A percentile compares a stretch with the other conserved stretches of the same genome.
Conservation (phyloP, 2,888 invertebrate genomes). For the Acrocera orbiculus region DNA sequence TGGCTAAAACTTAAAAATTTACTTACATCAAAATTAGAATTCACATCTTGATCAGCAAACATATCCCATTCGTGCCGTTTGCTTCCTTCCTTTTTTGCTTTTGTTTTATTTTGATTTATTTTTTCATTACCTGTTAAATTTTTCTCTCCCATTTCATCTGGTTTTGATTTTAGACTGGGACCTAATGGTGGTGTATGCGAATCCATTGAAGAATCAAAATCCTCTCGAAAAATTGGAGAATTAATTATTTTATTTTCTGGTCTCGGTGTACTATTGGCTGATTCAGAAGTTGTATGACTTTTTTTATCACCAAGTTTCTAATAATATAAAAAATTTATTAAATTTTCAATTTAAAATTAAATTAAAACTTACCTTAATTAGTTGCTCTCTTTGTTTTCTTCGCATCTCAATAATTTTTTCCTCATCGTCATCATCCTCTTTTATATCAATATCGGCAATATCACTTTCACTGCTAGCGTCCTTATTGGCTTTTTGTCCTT, state of each 20-base stretch:
- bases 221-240: too few relatives aligned
- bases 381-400: conserved; percentile 70
- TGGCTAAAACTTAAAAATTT: conserved; percentile 13
- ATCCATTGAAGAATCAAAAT: conserved; percentile 11
- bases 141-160: conserved; percentile 4
- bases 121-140: conserved; percentile 9
- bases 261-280: neutral
- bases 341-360: conserved; percentile 3
- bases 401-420: conserved; percentile 81
- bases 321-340: conserved; percentile 4
- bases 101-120: neutral
- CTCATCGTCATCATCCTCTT: conserved; percentile 74
- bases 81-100: conserved; percentile 8
- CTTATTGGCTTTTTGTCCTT: conserved; percentile 53
- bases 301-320: conserved; percentile 33
- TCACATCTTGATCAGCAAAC: conserved; percentile 82
- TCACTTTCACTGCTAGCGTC: conserved; percentile 55
- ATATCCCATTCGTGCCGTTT: conserved; percentile 67
- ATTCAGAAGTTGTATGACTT: neutral
- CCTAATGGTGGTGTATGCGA: conserved; percentile 14
- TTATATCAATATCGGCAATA: conserved; percentile 49
- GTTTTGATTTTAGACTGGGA: conserved; percentile 18
- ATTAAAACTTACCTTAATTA: conserved; percentile 50
- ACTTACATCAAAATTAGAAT: conserved; percentile 52
- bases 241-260: too few relatives aligned